phyloP scores from a whole-genome alignment of 2,888 invertebrate genomes.

The Melieria crassipennis region DNA sequence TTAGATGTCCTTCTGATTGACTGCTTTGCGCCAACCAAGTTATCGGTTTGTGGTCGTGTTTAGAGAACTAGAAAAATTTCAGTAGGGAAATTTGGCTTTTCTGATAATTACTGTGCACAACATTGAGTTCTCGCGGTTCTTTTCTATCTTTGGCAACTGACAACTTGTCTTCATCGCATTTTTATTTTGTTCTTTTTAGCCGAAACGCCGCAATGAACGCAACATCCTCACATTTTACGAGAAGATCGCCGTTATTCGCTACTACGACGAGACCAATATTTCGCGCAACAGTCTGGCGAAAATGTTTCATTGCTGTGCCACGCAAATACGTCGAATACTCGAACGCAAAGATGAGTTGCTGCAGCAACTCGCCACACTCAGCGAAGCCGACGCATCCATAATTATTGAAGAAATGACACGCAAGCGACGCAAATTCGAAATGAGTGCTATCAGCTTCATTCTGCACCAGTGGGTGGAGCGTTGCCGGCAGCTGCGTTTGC shows the following conservation, averaged over 20 bases:
- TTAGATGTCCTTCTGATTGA: too few relatives aligned
- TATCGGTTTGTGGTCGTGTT: background rate
- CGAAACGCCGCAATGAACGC: constrained; percentile 59
- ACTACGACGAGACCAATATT: constrained; percentile 61
- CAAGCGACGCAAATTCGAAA: constrained; percentile 61
- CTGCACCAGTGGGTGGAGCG: constrained; percentile 62
- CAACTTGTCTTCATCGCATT: background rate
- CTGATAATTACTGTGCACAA: too few relatives aligned
- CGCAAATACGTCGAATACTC: constrained; percentile 61
- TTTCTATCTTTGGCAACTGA: background rate
- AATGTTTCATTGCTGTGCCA: constrained; percentile 64
- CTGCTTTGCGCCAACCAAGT: background rate
- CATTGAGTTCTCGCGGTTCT: too few relatives aligned
- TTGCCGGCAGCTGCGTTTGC: constrained; percentile 55
- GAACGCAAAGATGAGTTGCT: constrained; percentile 59
- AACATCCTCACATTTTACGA: constrained; percentile 62
- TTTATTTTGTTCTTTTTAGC: constrained; percentile 37
- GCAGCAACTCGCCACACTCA: constrained; percentile 56
- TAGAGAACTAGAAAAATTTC: background rate
- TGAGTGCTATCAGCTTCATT: constrained; percentile 62
- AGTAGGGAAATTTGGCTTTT: too few relatives aligned
- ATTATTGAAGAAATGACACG: constrained; percentile 62
- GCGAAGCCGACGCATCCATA: constrained; percentile 59
- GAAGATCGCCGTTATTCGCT: constrained; percentile 63
- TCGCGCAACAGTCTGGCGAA: constrained; percentile 61